Percentiles rank a stretch among this genome's conserved stretches.
These are phyloP conservation scores for Choreutis nemorana DNA, from an alignment of 2,888 invertebrate genomes.

Conservation along the genomic window DNA sequence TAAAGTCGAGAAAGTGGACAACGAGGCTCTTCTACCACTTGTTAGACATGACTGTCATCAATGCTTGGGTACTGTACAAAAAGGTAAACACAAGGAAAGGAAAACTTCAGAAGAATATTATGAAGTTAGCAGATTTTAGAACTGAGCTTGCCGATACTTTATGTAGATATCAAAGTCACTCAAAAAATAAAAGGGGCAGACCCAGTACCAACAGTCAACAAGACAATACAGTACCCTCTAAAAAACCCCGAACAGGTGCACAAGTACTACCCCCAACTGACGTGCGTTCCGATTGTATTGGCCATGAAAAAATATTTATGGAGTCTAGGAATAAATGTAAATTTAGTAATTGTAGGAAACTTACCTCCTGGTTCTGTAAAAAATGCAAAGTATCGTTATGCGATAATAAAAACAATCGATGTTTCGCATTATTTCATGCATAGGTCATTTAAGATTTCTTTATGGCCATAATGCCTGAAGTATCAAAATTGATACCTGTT, in stretches of 20 bases:
- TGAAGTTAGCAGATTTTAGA: conserved; percentile 22
- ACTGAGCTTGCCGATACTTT: conserved; percentile 21
- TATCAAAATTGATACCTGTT: too few relatives aligned
- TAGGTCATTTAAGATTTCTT: too few relatives aligned
- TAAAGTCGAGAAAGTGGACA: conserved; percentile 20
- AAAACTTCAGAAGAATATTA: conserved; percentile 18
- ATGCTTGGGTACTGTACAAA: conserved; percentile 23
- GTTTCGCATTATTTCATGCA: too few relatives aligned
- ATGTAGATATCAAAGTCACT: too few relatives aligned
- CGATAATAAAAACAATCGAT: too few relatives aligned
- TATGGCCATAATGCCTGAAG: too few relatives aligned
- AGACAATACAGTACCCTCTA: conserved; percentile 17
- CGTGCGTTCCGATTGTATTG: conserved; percentile 18
- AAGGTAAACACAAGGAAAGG: conserved; percentile 20
- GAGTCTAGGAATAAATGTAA: conserved; percentile 20
- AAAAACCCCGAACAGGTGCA: conserved; percentile 1
- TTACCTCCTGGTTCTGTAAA: too few relatives aligned
- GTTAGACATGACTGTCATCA: conserved; percentile 22
- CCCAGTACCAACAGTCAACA: conserved; percentile 18
- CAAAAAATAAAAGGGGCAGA: conserved; percentile 20
- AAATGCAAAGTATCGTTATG: too few relatives aligned
- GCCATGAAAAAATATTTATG: conserved; percentile 20
- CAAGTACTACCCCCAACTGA: conserved; percentile 1
- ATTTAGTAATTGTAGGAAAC: too few relatives aligned
- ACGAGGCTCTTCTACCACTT: conserved; percentile 20